phyloP scores from a whole-genome alignment of 2,888 invertebrate genomes.

The Oxytorus armatus region DNA sequence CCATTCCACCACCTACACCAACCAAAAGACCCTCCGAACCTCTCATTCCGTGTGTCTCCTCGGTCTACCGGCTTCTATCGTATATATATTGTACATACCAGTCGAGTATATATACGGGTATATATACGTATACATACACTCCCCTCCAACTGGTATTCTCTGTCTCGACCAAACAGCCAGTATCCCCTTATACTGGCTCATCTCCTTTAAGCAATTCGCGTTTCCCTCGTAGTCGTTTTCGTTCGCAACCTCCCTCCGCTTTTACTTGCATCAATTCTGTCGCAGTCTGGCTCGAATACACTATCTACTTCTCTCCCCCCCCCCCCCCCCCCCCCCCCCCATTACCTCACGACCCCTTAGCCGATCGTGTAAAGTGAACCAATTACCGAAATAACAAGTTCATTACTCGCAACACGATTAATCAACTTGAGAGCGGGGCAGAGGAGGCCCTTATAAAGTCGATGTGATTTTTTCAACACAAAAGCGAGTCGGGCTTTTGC shows the following conservation, averaged over 20 bases:
- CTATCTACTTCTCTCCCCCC: background rate
- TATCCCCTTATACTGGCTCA: too few species aligned
- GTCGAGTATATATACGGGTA: too few species aligned
- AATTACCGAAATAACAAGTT: constrained; percentile 64
- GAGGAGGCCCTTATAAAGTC: background rate
- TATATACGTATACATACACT: background rate
- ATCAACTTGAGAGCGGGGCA: constrained; percentile 5
- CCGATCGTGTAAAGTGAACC: constrained; percentile 51
- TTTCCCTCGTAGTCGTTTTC: constrained; percentile 25
- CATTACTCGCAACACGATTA: constrained; percentile 41
- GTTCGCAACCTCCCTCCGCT: background rate
- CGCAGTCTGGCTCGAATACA: constrained; percentile 21
- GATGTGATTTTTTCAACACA: background rate
- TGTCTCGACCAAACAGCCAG: constrained; percentile 12
- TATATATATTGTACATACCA: too few species aligned
- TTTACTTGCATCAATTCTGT: constrained; percentile 32
- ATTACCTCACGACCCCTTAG: background rate
- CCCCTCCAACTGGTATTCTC: constrained; percentile 30
- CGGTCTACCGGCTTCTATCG: constrained; percentile 63
- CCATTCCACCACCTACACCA: constrained; percentile 51
- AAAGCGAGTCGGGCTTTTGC: background rate
- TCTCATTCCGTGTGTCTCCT: constrained; percentile 36
- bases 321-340: constrained; percentile 1
- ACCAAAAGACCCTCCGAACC: constrained; percentile 20
- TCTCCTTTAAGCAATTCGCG: constrained; percentile 59